phyloP scores from a whole-genome alignment of 2,113 vertebrate species.

The Panurus biarmicus region DNA sequence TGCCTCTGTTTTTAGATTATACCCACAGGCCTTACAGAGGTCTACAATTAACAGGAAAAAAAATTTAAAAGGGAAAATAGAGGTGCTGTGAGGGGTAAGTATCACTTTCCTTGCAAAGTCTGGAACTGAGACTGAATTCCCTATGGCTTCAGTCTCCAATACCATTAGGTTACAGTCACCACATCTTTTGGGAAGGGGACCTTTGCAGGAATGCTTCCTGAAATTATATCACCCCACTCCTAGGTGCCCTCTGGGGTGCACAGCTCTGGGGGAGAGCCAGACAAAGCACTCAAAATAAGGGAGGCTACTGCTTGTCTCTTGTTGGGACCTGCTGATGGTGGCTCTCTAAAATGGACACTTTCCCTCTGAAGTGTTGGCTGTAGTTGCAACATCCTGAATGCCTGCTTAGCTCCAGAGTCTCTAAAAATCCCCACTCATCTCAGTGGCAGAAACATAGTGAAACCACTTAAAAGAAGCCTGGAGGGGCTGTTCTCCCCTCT shows the following conservation, averaged over 20 bases:
- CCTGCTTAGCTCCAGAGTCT: background rate
- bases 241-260: too few relatives aligned
- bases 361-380: background rate
- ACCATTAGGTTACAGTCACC: fast-evolving
- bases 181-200: background rate
- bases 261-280: background rate
- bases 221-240: background rate
- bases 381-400: background rate
- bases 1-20: background rate
- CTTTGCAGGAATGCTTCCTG: background rate
- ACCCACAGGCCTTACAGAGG: background rate
- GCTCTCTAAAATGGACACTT: background rate
- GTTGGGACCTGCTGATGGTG: background rate
- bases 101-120: background rate
- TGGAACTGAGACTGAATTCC: background rate
- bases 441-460: background rate
- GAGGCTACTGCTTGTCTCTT: fast-evolving
- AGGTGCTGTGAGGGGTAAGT: background rate
- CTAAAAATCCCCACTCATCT: background rate
- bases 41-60: background rate
- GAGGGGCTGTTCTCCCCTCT: background rate
- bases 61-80: background rate
- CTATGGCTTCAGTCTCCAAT: background rate
- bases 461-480: background rate
- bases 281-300: background rate